Percentiles rank a stretch among this genome's conserved stretches.
phyloP scores from a whole-genome alignment of 2,888 invertebrate genomes.

The Mylabris sibirica region DNA sequence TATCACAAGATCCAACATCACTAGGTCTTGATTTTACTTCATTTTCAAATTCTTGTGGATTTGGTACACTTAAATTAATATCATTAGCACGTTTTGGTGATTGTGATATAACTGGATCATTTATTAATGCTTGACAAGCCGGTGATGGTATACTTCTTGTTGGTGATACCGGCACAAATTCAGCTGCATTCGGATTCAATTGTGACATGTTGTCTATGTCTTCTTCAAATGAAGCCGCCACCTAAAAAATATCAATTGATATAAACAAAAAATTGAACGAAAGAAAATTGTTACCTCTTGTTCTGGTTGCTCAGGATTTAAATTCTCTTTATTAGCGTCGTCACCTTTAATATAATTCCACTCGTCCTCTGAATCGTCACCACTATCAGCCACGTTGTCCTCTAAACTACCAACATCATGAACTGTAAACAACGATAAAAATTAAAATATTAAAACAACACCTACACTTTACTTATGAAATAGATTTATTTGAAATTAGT shows the following conservation, averaged over 20 bases:
- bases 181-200: conserved; percentile 85
- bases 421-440: conserved; percentile 53
- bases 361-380: conserved; percentile 86
- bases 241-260: conserved; percentile 40
- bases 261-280: background rate
- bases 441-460: background rate
- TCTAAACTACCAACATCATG: conserved; percentile 63
- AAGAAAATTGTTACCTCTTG: conserved; percentile 43
- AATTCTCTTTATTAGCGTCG: conserved; percentile 68
- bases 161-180: conserved; percentile 77
- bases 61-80: conserved; percentile 68
- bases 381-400: conserved; percentile 79
- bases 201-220: conserved; percentile 76
- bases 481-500: background rate
- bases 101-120: conserved; percentile 67
- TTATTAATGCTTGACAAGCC: conserved; percentile 51
- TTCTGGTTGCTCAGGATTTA: conserved; percentile 62
- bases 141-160: conserved; percentile 64
- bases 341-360: conserved; percentile 84
- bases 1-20: conserved; percentile 66
- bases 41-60: conserved; percentile 69
- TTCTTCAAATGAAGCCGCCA: conserved; percentile 50
- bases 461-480: background rate
- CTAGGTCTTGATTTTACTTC: conserved; percentile 71
- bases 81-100: conserved; percentile 74